Base-by-base conservation (phyloP, 2,888 invertebrate species). In the Norana najaformis region DNA sequence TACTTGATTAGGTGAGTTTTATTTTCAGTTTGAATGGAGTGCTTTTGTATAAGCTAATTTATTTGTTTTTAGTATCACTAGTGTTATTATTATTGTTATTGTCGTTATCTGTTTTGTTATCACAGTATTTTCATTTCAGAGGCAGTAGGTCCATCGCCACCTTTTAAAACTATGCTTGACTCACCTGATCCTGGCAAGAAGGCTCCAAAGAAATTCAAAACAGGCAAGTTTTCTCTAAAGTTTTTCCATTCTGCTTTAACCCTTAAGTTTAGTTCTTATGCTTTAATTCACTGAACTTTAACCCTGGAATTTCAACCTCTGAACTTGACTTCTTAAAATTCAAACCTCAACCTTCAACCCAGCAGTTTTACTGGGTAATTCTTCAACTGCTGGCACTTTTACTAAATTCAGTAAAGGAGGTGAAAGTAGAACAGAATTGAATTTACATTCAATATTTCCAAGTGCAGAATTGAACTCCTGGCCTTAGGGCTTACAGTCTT, bases 151-250 rank as follows among this genome's bases (percentile, higher is more conserved):
- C 23, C 34, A 13, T 85, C 85, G 35, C 37, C 85, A 23, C 35
- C 85, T 36, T 85, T 85, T 85, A 85, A 85, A n/a, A 85, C 35
- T 30, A 37, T 85, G 85, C 36, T 85, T 6, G 85, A 85, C 37
- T 85, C 85, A n/a, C 85, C 85, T 16, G 85, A 85, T n/a, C 35
- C 37, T 18, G 85, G 85, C 20, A 85, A 36, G 36, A 85, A 85
- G 37, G 8, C 36, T 36, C 5, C 85, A 36, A 85, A 37, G 36
- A 85, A 37, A 85, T 85, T 85, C 36, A 85, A 85, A 85, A 36
- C 85, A 2, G 35, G 85, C 35, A 35, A 85, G 85, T 85, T 36
- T 35, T 1, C 85, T 36, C 30, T 83, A 20, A 23, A 23, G 85
- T 85, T 85, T n/a, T n/a, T 69, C 69, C 16, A 11, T 69, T 69